Evolutionary conservation across 1,140 invertebrate genomes (phyloP).

Genomic region (Psix sp.): DNA sequence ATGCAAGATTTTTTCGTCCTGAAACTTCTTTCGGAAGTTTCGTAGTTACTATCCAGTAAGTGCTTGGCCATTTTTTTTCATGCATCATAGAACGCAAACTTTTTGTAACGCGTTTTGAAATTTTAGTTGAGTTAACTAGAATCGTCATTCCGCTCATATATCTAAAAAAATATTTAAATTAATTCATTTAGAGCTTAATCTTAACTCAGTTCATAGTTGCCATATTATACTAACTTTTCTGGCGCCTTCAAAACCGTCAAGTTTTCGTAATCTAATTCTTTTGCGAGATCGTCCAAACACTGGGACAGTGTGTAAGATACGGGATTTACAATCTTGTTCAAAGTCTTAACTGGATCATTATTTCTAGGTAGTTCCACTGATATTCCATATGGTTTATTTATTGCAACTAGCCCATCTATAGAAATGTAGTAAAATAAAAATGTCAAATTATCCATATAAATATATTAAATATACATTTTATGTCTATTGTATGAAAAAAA

Average conservation of each 20-base stretch:
- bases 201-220: too few relatives aligned
- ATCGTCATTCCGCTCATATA: constrained; percentile 65
- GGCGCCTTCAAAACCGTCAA: constrained; percentile 62
- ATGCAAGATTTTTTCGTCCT: constrained; percentile 49
- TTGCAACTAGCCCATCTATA: constrained; percentile 70
- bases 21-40: constrained; percentile 55
- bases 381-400: constrained; percentile 76
- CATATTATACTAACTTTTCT: constrained; percentile 71
- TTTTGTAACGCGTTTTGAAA: constrained; percentile 24
- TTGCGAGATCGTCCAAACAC: constrained; percentile 61
- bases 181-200: neutral
- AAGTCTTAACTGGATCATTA: constrained; percentile 8
- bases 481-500: too few relatives aligned
- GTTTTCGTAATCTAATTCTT: constrained; percentile 57
- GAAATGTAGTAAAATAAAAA: neutral
- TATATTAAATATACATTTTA: too few relatives aligned
- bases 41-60: constrained; percentile 67
- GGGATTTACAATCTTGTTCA: constrained; percentile 41
- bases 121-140: constrained; percentile 43
- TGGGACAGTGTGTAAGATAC: constrained; percentile 63
- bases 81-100: constrained; percentile 16
- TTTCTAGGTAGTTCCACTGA: neutral
- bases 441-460: too few relatives aligned
- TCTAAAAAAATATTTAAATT: constrained; percentile 37
- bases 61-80: constrained; percentile 32